Percentiles rank a stretch among this genome's conserved stretches.
Evolutionary conservation across 2,113 vertebrate species (phyloP).

Genomic region (Myiagra hebetior): DNA sequence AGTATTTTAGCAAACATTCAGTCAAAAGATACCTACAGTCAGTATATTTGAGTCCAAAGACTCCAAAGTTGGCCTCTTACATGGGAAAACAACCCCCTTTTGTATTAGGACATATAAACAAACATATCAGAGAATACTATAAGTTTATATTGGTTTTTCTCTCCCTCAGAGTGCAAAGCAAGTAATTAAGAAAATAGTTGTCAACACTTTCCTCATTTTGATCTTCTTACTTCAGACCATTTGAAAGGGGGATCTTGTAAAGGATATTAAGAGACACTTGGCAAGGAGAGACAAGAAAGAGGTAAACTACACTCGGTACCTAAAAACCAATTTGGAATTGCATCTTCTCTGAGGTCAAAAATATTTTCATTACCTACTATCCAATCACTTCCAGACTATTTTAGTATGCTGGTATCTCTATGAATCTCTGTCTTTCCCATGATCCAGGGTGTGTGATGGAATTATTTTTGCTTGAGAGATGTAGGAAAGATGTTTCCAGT

Average conservation of each 20-base stretch:
- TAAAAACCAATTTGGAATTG: neutral
- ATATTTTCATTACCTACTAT: neutral
- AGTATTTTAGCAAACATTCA: neutral
- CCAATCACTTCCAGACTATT: neutral
- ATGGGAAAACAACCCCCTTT: neutral
- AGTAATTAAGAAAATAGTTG: neutral
- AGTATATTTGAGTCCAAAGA: neutral
- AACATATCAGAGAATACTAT: neutral
- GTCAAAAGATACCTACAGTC: neutral
- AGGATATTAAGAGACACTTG: neutral
- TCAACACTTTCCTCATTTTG: neutral
- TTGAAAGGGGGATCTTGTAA: neutral
- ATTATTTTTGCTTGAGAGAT: neutral
- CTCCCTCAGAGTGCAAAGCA: neutral
- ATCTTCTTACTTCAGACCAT: neutral
- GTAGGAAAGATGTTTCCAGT: neutral
- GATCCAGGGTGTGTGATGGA: neutral
- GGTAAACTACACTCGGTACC: neutral
- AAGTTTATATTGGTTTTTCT: neutral
- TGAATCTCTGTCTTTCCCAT: neutral
- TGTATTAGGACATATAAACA: neutral
- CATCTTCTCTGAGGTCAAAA: neutral
- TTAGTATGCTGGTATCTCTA: neutral
- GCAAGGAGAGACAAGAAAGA: neutral
- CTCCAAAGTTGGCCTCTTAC: neutral